phyloP scores from a whole-genome alignment of 2,888 invertebrate genomes.

The Philonicus albiceps region DNA sequence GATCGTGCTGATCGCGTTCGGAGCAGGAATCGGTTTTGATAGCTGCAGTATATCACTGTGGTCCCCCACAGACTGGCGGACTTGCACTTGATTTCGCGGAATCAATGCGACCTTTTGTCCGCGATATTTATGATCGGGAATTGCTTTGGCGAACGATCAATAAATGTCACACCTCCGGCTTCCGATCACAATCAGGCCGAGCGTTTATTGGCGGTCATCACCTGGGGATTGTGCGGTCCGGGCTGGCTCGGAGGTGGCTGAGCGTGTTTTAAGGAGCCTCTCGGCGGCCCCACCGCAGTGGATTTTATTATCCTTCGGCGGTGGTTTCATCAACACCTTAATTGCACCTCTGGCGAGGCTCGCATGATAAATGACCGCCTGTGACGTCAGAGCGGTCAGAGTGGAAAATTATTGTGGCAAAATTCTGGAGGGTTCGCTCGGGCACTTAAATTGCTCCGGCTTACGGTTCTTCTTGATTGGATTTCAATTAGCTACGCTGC shows the following conservation, averaged over 20 bases:
- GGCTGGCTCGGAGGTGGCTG: not conserved
- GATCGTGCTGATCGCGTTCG: not conserved
- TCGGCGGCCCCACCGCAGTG: not conserved
- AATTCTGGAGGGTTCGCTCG: not conserved
- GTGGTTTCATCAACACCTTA: not conserved
- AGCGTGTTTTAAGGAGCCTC: not conserved
- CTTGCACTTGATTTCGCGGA: slow-evolving; percentile 20
- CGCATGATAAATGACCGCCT: slow-evolving; percentile 22
- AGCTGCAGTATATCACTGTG: not conserved
- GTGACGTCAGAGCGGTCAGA: slow-evolving; percentile 13
- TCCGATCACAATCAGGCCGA: slow-evolving; percentile 11
- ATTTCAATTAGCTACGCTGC: slow-evolving; percentile 40
- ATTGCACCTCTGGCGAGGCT: not conserved
- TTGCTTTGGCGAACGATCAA: slow-evolving; percentile 29
- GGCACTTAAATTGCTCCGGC: not conserved
- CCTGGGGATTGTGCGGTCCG: not conserved
- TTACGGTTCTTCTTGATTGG: slow-evolving; percentile 36
- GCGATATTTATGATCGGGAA: slow-evolving; percentile 14
- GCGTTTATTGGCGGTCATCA: slow-evolving; percentile 26
- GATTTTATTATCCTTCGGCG: not conserved
- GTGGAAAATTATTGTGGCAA: slow-evolving; percentile 20
- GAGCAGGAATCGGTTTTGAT: not conserved
- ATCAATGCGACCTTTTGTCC: slow-evolving; percentile 5
- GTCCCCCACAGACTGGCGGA: not conserved
- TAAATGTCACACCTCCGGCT: slow-evolving; percentile 40